Percentiles rank a stretch among this genome's conserved stretches.
These are phyloP conservation scores for Mormyrus iriodes DNA, from an alignment of 2,113 vertebrate species.

Conservation along the genomic window DNA sequence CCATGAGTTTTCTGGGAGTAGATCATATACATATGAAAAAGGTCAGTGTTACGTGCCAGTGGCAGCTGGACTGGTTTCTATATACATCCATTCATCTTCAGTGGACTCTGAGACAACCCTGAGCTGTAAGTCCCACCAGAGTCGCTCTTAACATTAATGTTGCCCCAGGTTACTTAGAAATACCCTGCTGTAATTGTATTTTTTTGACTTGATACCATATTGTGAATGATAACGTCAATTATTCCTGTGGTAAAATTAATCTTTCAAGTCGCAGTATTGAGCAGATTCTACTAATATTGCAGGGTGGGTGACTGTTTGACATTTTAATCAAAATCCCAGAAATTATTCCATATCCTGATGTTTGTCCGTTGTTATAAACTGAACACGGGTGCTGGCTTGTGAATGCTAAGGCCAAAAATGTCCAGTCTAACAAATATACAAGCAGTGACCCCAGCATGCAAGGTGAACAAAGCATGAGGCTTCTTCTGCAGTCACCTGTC, in stretches of 20 bases:
- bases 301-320: not conserved
- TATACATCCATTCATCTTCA: conserved; percentile 24
- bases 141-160: conserved; percentile 23
- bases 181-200: conserved; percentile 33
- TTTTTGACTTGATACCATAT: conserved; percentile 32
- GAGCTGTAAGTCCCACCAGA: not conserved
- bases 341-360: not conserved
- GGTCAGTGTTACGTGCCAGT: conserved; percentile 2
- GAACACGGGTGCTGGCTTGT: not conserved
- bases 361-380: not conserved
- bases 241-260: conserved; percentile 20
- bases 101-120: conserved; percentile 1
- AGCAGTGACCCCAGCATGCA: not conserved
- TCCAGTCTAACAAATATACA: not conserved
- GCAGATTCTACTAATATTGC: not conserved
- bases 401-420: not conserved
- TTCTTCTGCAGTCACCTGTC: not conserved
- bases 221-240: conserved; percentile 36
- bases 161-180: conserved; percentile 32
- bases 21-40: conserved; percentile 24
- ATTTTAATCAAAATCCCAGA: not conserved
- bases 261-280: not conserved
- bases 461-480: not conserved
- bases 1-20: not conserved
- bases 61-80: conserved; percentile 11